phyloP scores from a whole-genome alignment of 2,888 invertebrate genomes.

The Harpagoxenus sublaevis region DNA sequence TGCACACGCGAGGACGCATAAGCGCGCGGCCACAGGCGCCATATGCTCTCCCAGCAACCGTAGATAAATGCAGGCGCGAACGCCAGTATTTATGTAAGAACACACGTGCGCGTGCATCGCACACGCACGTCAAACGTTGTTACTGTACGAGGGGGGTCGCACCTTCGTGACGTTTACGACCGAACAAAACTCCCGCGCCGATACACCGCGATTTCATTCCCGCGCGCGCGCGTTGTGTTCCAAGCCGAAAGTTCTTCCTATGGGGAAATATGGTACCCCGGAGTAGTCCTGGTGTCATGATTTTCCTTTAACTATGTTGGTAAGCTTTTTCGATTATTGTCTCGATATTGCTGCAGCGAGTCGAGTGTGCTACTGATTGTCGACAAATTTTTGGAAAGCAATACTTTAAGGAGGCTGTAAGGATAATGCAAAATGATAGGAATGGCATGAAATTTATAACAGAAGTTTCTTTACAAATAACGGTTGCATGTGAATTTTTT shows the following conservation, averaged over 20 bases:
- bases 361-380: background rate
- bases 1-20: conserved; percentile 43
- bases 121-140: conserved; percentile 45
- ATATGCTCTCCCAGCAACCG: conserved; percentile 32
- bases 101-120: background rate
- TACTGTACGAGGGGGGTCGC: conserved; percentile 63
- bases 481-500: too few species aligned
- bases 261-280: conserved; percentile 65
- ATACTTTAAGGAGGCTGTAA: too few species aligned
- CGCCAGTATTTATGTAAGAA: conserved; percentile 3
- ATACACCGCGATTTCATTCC: conserved; percentile 70
- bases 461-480: too few species aligned
- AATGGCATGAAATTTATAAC: too few species aligned
- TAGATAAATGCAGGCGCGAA: conserved; percentile 52
- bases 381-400: background rate
- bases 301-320: conserved; percentile 9
- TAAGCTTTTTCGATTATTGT: conserved; percentile 5
- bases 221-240: conserved; percentile 52
- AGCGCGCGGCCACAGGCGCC: conserved; percentile 51
- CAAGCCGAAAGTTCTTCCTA: conserved; percentile 68
- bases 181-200: conserved; percentile 66
- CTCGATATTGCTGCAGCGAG: background rate
- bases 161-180: conserved; percentile 69
- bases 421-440: too few species aligned
- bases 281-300: conserved; percentile 21